Base-by-base conservation (phyloP, 2,797 vertebrate genomes). In the Pangasius larnaudii region DNA sequence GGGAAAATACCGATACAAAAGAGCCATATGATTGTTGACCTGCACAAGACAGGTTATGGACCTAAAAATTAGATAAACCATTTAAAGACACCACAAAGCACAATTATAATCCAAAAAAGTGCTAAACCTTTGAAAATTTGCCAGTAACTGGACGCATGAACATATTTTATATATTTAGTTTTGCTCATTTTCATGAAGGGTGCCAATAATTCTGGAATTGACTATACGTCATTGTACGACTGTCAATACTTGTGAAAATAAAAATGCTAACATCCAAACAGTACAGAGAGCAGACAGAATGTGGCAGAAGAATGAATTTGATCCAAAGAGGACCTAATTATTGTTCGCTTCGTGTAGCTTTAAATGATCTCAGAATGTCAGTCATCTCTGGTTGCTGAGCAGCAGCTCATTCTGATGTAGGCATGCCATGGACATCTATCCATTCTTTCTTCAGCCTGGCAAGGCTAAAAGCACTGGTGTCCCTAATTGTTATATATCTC, bases 351-450 rank as follows among this genome's bases (percentile, higher is more conserved):
- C 5, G 42, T 42, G 18, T 46, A 69, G 59, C 30, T 86, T 83
- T 8, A 85, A 59, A 80, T 67, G n/a, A 65, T 39, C 42, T 39
- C 16, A 33, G 19, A 84, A 63, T 78, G 56, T 27, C 84, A 85
- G 61, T 72, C 33, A 75, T 75, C 19, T 42, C 19, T 36, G 63
- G 79, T 86, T 89, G 78, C 61, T 87, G 63, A 83, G 86, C 33
- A 71, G 46, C 33, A 83, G 46, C 19, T 81, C 46, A 61, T 51
- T 77, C 3, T 74, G 5, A 85, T 86, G 83, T 1, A 69, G 39
- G 63, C n/a, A 81, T 89, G 77, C 36, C 22, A 61, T 19, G 56
- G 79, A 42, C 49, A 81, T 72, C 63, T 74, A 65, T 19, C 16
- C 0, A 3, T 39, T 81, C n/a, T 71, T 71, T 46, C 42, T 61